phyloP scores from a whole-genome alignment of 2,113 vertebrate species.

The Cebidichthys violaceus region DNA sequence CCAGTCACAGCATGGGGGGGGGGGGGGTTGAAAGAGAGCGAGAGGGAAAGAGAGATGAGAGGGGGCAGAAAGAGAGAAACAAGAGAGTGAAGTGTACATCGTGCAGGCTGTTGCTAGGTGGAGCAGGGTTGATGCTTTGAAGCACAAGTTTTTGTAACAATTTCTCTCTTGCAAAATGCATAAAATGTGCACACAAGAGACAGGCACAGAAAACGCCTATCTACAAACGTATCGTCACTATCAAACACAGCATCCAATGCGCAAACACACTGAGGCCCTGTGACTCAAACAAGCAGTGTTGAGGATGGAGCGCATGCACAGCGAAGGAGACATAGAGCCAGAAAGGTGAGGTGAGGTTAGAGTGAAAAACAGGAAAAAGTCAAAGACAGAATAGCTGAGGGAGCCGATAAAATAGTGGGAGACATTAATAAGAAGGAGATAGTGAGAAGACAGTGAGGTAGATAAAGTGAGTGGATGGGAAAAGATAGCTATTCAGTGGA shows the following conservation, averaged over 20 bases:
- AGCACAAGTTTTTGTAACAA: conserved; percentile 34
- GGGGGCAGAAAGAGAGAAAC: conserved; percentile 14
- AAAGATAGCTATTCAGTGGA: not conserved
- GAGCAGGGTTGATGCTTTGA: conserved; percentile 59
- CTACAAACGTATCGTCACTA: not conserved
- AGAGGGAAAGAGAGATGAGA: conserved; percentile 31
- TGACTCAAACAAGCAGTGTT: conserved; percentile 12
- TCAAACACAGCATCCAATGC: not conserved
- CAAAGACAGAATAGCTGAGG: conserved; percentile 19
- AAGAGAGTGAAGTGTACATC: conserved; percentile 12
- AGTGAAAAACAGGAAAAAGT: conserved; percentile 28
- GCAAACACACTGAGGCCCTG: conserved; percentile 2
- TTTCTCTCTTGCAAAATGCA: conserved; percentile 1
- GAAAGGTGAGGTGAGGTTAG: conserved; percentile 12
- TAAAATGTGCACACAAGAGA: conserved; percentile 14
- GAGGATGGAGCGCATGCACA: conserved; percentile 18
- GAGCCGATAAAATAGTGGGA: conserved; percentile 20
- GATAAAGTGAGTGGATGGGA: not conserved
- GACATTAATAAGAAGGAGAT: conserved; percentile 21
- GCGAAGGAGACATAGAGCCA: not conserved
- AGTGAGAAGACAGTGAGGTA: conserved; percentile 16
- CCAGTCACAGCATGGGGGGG: conserved; percentile 57
- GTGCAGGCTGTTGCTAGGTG: conserved; percentile 77
- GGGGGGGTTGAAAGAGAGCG: conserved; percentile 28
- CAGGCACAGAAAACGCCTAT: not conserved